Percentiles rank a stretch among this genome's conserved stretches.
Conservation (phyloP, 1,140 invertebrate species). For the Drosophila miranda region DNA sequence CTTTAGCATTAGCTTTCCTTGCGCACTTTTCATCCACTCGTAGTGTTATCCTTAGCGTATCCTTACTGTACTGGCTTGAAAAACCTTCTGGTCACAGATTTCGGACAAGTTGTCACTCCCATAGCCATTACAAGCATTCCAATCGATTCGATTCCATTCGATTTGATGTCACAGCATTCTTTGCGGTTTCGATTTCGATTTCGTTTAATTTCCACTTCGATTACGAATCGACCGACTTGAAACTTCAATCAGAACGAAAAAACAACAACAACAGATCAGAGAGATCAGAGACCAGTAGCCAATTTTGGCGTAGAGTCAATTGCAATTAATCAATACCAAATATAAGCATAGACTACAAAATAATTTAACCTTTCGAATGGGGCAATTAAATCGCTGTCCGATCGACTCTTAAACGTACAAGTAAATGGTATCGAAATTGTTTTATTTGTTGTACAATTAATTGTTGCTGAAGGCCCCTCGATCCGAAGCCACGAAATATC, state of each 20-base stretch:
- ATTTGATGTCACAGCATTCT: background rate
- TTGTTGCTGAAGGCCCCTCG: conserved; percentile 57
- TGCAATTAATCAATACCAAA: conserved; percentile 79
- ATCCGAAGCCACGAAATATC: conserved; percentile 41
- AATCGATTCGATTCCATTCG: conserved; percentile 3
- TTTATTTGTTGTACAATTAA: conserved; percentile 55
- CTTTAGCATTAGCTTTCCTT: too few relatives aligned
- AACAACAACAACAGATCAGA: too few relatives aligned
- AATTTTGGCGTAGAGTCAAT: conserved; percentile 68
- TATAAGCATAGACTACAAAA: conserved; percentile 74
- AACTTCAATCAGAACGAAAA: too few relatives aligned
- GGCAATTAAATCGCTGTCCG: conserved; percentile 68
- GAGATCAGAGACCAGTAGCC: conserved; percentile 41
- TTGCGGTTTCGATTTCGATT: conserved; percentile 30
- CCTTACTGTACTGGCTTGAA: conserved; percentile 19
- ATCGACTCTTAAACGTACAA: conserved; percentile 35
- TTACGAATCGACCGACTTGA: conserved; percentile 19
- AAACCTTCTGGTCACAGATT: conserved; percentile 44
- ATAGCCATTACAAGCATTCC: conserved; percentile 19
- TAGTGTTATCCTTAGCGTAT: background rate
- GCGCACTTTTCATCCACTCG: background rate
- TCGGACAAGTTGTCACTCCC: conserved; percentile 51
- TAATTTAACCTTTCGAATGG: conserved; percentile 76
- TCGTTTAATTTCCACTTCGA: conserved; percentile 24
- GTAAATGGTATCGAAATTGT: conserved; percentile 54